phyloP scores from a whole-genome alignment of 2,797 vertebrate genomes.

The Dromococcyx pavoninus region DNA sequence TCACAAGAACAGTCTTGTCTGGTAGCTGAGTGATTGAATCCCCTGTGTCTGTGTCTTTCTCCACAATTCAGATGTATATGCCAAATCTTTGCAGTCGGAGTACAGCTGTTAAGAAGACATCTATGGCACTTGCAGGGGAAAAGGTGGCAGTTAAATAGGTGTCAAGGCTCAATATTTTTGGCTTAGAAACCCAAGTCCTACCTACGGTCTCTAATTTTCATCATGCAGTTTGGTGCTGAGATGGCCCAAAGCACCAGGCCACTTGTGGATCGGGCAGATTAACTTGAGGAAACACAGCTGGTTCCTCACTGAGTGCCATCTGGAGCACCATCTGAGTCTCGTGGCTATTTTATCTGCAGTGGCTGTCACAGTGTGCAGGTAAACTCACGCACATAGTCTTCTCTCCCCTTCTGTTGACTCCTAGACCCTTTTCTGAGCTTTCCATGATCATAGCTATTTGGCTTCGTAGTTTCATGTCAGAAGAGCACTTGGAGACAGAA shows the following conservation, averaged over 20 bases:
- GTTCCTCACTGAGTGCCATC: not conserved
- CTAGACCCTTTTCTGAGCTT: not conserved
- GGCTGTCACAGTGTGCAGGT: not conserved
- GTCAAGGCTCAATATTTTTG: not conserved
- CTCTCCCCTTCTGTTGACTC: not conserved
- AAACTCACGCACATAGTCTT: fast-evolving
- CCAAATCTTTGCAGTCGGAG: not conserved
- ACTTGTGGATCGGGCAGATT: not conserved
- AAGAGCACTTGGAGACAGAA: not conserved
- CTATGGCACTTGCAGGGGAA: not conserved
- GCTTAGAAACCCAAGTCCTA: not conserved
- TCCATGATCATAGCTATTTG: not conserved
- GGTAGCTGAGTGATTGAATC: not conserved
- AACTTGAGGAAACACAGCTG: not conserved
- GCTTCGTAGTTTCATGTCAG: not conserved
- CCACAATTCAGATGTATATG: not conserved
- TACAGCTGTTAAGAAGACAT: not conserved
- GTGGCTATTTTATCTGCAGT: not conserved
- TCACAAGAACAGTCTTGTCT: not conserved
- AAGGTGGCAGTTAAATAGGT: not conserved
- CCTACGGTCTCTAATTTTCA: not conserved
- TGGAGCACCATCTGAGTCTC: not conserved
- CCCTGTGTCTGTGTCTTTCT: not conserved
- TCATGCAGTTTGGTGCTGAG: not conserved
- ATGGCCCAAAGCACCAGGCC: not conserved